Conservation (phyloP, 2,797 vertebrate species). For the Characodon lateralis region DNA sequence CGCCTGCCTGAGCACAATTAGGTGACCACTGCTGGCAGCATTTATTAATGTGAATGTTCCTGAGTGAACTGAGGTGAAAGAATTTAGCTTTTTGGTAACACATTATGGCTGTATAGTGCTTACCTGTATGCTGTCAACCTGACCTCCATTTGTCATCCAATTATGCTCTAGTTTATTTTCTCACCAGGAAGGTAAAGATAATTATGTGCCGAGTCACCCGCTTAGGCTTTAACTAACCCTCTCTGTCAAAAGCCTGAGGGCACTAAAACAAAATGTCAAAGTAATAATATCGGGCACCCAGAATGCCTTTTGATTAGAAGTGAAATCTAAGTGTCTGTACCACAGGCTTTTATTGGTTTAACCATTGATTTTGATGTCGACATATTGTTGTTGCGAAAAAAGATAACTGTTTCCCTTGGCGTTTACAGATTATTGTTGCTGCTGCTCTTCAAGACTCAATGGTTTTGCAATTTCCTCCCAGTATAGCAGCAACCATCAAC, state of each 20-base stretch:
- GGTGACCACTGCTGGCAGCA: slow-evolving; percentile 42
- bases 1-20: slow-evolving; percentile 57
- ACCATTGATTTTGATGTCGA: slow-evolving; percentile 5
- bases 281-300: slow-evolving; percentile 24
- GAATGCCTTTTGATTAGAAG: slow-evolving; percentile 7
- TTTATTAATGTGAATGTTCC: slow-evolving; percentile 48
- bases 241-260: slow-evolving; percentile 30
- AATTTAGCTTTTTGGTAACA: slow-evolving; percentile 42
- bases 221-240: slow-evolving; percentile 57
- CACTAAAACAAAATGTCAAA: slow-evolving; percentile 39
- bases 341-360: neutral
- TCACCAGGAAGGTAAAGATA: slow-evolving; percentile 76
- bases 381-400: slow-evolving; percentile 5
- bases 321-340: neutral
- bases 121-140: slow-evolving; percentile 20
- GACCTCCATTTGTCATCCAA: slow-evolving; percentile 51
- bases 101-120: slow-evolving; percentile 35
- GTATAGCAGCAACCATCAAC: neutral
- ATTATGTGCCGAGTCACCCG: slow-evolving; percentile 35
- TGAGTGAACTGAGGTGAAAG: slow-evolving; percentile 48
- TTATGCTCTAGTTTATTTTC: slow-evolving; percentile 51
- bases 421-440: neutral
- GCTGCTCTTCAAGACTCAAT: neutral
- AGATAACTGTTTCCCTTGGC: neutral
- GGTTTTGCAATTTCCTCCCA: neutral